Conservation (phyloP, 2,113 vertebrate species). For the Festucalex cinctus region DNA sequence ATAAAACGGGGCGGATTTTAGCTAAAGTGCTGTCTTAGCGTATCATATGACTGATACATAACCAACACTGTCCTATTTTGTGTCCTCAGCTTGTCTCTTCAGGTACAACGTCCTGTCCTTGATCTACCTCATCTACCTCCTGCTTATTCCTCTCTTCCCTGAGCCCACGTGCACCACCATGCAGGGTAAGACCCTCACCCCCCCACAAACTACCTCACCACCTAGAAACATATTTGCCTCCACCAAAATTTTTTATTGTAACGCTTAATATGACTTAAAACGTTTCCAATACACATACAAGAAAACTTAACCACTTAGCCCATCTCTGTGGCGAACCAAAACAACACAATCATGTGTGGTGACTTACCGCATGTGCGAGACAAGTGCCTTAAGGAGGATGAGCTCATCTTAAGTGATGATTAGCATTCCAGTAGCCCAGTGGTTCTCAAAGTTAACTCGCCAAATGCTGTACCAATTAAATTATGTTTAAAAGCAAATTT, state of each 20-base stretch:
- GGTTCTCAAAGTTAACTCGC: too few relatives aligned
- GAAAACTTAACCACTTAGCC: too few relatives aligned
- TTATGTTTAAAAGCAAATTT: too few relatives aligned
- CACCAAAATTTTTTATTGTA: neutral
- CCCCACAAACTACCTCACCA: neutral
- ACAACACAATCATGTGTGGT: too few relatives aligned
- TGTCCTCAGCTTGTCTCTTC: conserved; percentile 88
- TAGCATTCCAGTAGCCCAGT: too few relatives aligned
- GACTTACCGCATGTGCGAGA: too few relatives aligned
- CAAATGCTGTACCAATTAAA: too few relatives aligned
- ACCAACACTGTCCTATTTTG: neutral
- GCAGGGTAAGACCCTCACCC: conserved; percentile 82
- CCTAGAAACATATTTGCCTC: neutral
- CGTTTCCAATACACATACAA: neutral
- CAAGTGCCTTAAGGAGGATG: too few relatives aligned
- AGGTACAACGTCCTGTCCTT: conserved; percentile 97
- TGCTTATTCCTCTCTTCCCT: conserved; percentile 93
- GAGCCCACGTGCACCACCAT: conserved; percentile 90
- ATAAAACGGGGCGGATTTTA: too few relatives aligned
- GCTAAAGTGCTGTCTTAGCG: neutral
- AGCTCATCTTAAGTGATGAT: too few relatives aligned
- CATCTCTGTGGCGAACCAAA: neutral
- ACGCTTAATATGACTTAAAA: neutral
- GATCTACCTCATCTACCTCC: conserved; percentile 98
- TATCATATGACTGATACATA: neutral